phyloP scores from a whole-genome alignment of 2,113 vertebrate genomes.

The Jacana jacana region DNA sequence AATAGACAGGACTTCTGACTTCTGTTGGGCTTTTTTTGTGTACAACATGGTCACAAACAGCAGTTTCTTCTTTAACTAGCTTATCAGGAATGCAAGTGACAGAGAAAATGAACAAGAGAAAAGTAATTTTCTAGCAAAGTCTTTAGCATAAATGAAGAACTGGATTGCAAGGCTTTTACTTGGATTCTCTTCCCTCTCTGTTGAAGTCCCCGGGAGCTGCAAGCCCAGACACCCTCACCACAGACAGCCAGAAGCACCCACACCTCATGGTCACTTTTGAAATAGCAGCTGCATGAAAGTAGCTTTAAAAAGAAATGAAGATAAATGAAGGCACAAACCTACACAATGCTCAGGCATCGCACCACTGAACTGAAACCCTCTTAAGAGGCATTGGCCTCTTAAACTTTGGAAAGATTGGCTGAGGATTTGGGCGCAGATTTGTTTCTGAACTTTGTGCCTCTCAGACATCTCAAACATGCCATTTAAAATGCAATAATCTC shows the following conservation, averaged over 20 bases:
- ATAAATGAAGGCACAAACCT: not conserved
- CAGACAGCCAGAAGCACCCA: not conserved
- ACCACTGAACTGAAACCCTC: not conserved
- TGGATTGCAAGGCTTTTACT: not conserved
- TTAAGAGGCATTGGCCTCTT: not conserved
- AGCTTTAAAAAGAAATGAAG: not conserved
- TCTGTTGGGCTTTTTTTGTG: not conserved
- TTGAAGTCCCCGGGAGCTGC: not conserved
- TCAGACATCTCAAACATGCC: not conserved
- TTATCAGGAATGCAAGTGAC: not conserved
- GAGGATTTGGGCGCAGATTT: not conserved
- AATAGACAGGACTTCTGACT: not conserved
- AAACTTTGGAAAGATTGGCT: not conserved
- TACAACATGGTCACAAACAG: not conserved
- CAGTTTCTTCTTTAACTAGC: not conserved
- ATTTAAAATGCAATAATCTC: not conserved
- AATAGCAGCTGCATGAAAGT: not conserved
- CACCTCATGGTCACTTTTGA: not conserved
- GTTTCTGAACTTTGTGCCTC: not conserved
- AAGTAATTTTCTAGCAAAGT: not conserved
- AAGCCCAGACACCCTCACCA: not conserved
- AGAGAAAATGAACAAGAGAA: not conserved
- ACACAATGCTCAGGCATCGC: not conserved
- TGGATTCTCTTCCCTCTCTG: not conserved
- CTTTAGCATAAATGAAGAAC: not conserved